Evolutionary conservation across 2,888 invertebrate genomes (phyloP).

Genomic region (Chalcosyrphus nemorum): DNA sequence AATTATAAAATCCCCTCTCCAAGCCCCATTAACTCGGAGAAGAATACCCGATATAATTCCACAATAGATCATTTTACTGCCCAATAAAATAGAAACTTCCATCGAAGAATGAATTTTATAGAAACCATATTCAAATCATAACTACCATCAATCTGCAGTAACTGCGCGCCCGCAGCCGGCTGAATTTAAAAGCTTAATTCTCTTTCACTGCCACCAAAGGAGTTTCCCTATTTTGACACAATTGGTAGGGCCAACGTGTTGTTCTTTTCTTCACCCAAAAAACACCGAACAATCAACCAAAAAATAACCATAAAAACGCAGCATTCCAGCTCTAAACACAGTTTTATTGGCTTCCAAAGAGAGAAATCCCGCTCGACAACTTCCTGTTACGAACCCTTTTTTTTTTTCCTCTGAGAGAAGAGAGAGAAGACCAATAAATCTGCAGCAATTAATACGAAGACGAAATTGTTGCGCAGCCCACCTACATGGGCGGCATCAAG

Average conservation of each 20-base stretch:
- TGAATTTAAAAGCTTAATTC: constrained; percentile 41
- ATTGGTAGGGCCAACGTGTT: constrained; percentile 20
- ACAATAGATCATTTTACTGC: constrained; percentile 27
- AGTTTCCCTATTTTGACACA: constrained; percentile 35
- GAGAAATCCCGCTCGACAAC: constrained; percentile 48
- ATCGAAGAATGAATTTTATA: constrained; percentile 3
- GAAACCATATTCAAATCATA: constrained; percentile 49
- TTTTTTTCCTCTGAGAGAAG: neutral
- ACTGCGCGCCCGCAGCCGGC: constrained; percentile 34
- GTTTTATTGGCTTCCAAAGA: constrained; percentile 57
- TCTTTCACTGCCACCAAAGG: constrained; percentile 43
- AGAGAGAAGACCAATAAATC: constrained; percentile 52
- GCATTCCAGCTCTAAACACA: constrained; percentile 7
- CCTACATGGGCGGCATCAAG: constrained; percentile 56
- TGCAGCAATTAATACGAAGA: constrained; percentile 64
- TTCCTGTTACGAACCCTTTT: constrained; percentile 25
- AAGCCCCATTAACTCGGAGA: neutral
- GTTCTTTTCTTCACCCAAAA: neutral
- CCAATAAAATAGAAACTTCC: constrained; percentile 1
- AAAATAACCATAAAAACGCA: constrained; percentile 48
- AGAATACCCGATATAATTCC: neutral
- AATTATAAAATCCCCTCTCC: neutral
- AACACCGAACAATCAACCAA: neutral
- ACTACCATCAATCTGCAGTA: constrained; percentile 36
- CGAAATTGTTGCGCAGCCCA: constrained; percentile 35